Base-by-base conservation (phyloP, 2,113 vertebrate genomes). In the Paradisaea rubra region DNA sequence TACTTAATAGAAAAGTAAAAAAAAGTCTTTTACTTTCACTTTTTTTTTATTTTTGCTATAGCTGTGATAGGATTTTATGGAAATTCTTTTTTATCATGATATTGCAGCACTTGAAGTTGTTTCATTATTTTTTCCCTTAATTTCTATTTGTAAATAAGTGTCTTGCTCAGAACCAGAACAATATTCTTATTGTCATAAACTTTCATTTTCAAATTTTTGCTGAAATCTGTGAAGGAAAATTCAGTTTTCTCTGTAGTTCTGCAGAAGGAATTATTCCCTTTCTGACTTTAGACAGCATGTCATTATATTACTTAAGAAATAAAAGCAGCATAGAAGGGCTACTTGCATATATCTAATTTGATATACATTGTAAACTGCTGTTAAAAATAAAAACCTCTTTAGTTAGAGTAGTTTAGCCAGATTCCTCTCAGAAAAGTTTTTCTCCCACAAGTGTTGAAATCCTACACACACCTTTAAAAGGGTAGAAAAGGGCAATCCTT, bases 1-100 rank as follows among this genome's bases (percentile, higher is more conserved):
- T 90, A 77, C 61, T 94, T 96, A 94, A 94, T 85, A 89, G 73
- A 82, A 93, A 81, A 92, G 6, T n/a, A 45, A 33, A 69, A 81
- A 77, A 69, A 72, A 31, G 17, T 42, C 37, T 74, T 10, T 54
- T 88, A 20, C n/a, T 57, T 83, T 63, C 27, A 45, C 11, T 39
- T 27, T 85, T 88, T 73, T 23, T 22, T 13, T 10, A 52, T 54
- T 19, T 78, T 83, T 85, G 28, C 15, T 77, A 17, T 54, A 61
- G 24, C 19, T 47, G 7, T 61, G 27, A 65, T 52, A 73, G 17
- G 9, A 37, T 41, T 81, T 81, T 53, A 53, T 50, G 4, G 14
- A 12, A 47, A 1, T 42, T 37, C 2, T 53, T 86, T 66, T 88
- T 71, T 45, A 59, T 59, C 16, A 20, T 82, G 23, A 47, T 47